Base-by-base conservation (phyloP, 2,797 vertebrate genomes). In the Paedocypris micromegethes region DNA sequence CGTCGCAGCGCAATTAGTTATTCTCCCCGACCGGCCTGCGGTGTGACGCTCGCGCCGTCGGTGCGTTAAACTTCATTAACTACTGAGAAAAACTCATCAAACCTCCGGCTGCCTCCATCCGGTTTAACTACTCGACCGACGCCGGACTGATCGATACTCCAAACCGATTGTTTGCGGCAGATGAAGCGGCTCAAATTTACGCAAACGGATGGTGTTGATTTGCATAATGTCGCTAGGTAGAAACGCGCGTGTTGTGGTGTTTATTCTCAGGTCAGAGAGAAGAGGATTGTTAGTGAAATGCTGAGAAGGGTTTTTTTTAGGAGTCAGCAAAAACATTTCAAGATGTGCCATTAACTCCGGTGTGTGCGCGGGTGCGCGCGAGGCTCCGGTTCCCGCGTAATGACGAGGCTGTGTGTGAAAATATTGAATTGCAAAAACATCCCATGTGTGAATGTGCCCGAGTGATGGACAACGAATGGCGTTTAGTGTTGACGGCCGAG, bases 391-490 rank as follows among this genome's bases (percentile, higher is more conserved):
- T 94, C 90, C 93, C 85, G 87, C 91, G 92, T 93, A 96, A 94
- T 91, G 93, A 93, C 83, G 93, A 91, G 92, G 89, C 91, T 91
- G 91, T 89, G 94, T 91, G 93, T 92, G 93, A 95, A 94, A 95
- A 97, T 97, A 97, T 97, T 97, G 91, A 93, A 94, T 97, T 94
- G 93, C 95, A 95, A 91, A 93, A 93, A 93, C 94, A 95, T 90
- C 91, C 91, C 84, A 86, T 83, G 88, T 83, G 89, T 92, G 90
- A 85, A 83, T 84, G 86, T 89, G 83, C 90, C 89, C 93, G 94
- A 95, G 90, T 93, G 96, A 96, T 81, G 90, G 92, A 88, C 87
- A 89, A 92, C 94, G 93, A 93, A 94, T 94, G 94, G 92, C 88
- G 91, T 90, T 90, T 83, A 87, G 85, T 86, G 82, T 84, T 83